phyloP scores from a whole-genome alignment of 2,797 vertebrate species.

The Esox lucius region DNA sequence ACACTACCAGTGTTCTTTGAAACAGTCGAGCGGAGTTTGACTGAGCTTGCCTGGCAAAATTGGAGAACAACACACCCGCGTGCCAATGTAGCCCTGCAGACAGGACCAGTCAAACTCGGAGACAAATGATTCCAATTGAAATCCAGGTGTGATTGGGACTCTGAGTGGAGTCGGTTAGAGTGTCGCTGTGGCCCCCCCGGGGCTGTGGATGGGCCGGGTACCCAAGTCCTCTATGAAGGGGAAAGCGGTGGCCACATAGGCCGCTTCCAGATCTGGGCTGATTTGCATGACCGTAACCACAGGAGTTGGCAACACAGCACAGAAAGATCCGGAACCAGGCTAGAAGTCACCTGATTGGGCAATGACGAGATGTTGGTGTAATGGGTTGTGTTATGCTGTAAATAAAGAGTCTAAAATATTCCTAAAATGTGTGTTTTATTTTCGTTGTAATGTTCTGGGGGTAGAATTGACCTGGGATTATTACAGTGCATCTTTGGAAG shows the following conservation, averaged over 20 bases:
- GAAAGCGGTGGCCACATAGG: background rate
- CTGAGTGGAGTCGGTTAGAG: too few relatives aligned
- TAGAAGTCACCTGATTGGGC: background rate
- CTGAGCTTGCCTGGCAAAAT: background rate
- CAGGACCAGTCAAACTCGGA: background rate
- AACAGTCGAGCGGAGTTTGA: background rate
- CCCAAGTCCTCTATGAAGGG: background rate
- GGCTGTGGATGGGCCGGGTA: background rate
- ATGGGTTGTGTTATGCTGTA: background rate
- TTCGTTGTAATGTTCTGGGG: too few relatives aligned
- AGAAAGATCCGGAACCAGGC: background rate
- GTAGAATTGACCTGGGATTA: too few relatives aligned
- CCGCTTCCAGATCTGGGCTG: background rate
- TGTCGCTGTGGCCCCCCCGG: background rate
- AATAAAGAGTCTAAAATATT: background rate
- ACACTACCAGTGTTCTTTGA: background rate
- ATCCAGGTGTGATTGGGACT: background rate
- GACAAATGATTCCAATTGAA: background rate
- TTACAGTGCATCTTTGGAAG: too few relatives aligned
- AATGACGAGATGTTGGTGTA: slow-evolving; percentile 23
- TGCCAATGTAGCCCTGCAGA: background rate
- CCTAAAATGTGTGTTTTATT: background rate
- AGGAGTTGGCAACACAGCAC: background rate
- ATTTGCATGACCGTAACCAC: background rate
- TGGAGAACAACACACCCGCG: background rate